Percentiles rank a stretch among this genome's conserved stretches.
These are phyloP conservation scores for Batillaria attramentaria DNA, from an alignment of 1,140 invertebrate genomes.

Conservation along the genomic window DNA sequence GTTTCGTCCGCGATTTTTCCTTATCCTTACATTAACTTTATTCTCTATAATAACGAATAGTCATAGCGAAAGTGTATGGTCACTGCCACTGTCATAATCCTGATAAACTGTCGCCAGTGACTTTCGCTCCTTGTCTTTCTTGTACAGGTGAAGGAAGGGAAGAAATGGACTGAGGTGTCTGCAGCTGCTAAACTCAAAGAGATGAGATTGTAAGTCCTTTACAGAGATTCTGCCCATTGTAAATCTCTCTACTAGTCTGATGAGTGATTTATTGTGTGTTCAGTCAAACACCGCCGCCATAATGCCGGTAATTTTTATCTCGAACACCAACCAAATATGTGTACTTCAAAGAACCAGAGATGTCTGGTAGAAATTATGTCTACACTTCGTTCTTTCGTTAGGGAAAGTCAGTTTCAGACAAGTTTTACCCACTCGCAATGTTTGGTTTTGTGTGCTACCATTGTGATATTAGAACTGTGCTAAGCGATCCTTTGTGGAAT, in stretches of 20 bases:
- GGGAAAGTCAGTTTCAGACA: background rate
- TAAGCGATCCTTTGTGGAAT: background rate
- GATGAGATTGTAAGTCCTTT: constrained; percentile 80
- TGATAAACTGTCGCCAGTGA: no score
- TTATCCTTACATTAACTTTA: background rate
- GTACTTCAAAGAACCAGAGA: background rate
- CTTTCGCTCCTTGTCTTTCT: constrained; percentile 19
- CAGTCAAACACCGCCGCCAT: background rate
- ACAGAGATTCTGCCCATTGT: no score
- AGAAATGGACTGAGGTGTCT: constrained; percentile 83
- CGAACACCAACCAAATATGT: background rate
- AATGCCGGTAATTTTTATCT: background rate
- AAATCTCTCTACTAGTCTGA: background rate
- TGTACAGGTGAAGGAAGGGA: constrained; percentile 75
- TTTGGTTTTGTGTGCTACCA: background rate
- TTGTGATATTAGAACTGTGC: background rate
- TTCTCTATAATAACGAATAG: background rate
- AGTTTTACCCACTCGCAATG: background rate
- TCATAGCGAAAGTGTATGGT: background rate
- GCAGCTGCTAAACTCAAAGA: constrained; percentile 85
- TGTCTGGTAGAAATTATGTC: no score
- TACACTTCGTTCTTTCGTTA: background rate
- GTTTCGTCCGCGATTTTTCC: background rate
- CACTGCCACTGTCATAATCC: no score
- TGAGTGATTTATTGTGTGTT: background rate